Evolutionary conservation across 1,140 invertebrate genomes (phyloP).

Genomic region (Heliconius himera): DNA sequence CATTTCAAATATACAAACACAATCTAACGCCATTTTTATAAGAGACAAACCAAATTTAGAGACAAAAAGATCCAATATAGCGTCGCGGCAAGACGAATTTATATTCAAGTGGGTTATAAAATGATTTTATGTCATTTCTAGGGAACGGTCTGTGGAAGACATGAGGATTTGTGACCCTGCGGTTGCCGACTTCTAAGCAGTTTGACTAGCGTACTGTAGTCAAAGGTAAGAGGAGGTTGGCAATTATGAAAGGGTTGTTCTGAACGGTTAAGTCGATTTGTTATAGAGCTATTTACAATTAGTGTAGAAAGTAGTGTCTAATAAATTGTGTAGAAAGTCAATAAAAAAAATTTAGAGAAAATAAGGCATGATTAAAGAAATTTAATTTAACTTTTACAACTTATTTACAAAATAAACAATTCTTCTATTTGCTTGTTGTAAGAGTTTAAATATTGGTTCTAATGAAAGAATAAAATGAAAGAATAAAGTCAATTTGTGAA

Average conservation of each 20-base stretch:
- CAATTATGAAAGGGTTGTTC: neutral
- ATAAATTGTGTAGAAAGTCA: neutral
- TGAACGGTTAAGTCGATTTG: neutral
- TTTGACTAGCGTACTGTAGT: neutral
- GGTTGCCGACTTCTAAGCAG: conserved; percentile 37
- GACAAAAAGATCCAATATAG: conserved; percentile 38
- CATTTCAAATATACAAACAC: conserved; percentile 6
- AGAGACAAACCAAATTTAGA: conserved; percentile 21
- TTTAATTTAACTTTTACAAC: too few relatives aligned
- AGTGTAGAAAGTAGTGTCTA: neutral
- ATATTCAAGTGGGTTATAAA: conserved; percentile 40
- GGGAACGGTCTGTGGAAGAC: conserved; percentile 44
- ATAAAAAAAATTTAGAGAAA: too few relatives aligned
- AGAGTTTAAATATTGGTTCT: neutral
- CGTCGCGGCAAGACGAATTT: conserved; percentile 28
- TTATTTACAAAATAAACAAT: too few relatives aligned
- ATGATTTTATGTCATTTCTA: conserved; percentile 38
- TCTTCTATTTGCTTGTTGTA: neutral
- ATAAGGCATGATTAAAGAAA: too few relatives aligned
- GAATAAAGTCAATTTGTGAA: neutral
- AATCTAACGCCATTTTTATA: conserved; percentile 21
- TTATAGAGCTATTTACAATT: neutral
- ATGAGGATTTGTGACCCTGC: conserved; percentile 53
- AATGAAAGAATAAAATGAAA: neutral
- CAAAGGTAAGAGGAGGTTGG: neutral